Evolutionary conservation across 92 coral and sea anemone species (phyloP).

Genomic region (Porites cylindrica): DNA sequence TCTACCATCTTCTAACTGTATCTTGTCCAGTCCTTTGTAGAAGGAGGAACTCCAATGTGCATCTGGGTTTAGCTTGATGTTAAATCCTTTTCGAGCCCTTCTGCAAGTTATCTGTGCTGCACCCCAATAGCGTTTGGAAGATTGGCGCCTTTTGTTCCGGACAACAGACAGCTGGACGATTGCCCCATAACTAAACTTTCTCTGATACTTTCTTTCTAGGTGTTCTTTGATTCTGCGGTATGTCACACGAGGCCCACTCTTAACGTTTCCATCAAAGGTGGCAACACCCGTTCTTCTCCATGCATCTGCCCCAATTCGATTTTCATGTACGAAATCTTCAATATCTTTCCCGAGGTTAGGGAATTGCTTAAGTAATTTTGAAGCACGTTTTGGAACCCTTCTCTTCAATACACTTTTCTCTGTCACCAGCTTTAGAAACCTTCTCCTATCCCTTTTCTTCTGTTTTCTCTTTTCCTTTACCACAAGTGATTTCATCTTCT

Average conservation of each 20-base stretch:
- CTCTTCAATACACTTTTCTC: conserved; percentile 49
- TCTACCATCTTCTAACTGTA: conserved; percentile 55
- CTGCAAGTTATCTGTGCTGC: conserved; percentile 68
- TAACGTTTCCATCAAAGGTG: conserved; percentile 56
- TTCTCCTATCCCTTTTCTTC: conserved; percentile 60
- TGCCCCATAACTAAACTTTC: conserved; percentile 66
- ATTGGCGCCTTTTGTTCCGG: conserved; percentile 52
- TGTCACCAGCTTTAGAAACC: conserved; percentile 49
- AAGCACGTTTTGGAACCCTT: conserved; percentile 59
- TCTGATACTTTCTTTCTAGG: conserved; percentile 47
- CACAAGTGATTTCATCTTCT: conserved; percentile 59
- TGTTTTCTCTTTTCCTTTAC: conserved; percentile 41
- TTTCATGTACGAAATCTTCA: conserved; percentile 48
- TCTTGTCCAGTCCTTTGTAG: conserved; percentile 52
- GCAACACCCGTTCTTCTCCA: conserved; percentile 40
- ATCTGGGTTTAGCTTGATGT: conserved; percentile 56
- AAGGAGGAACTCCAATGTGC: conserved; percentile 60
- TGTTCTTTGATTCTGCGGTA: conserved; percentile 56
- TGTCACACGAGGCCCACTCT: conserved; percentile 57
- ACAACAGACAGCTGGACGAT: conserved; percentile 62
- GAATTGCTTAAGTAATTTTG: conserved; percentile 40
- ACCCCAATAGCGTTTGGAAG: conserved; percentile 61
- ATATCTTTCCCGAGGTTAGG: conserved; percentile 65
- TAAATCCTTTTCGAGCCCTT: conserved; percentile 64
- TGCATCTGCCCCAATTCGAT: conserved; percentile 58